Base-by-base conservation (phyloP, 1,140 invertebrate species). In the Lepidotrigona ventralis region DNA sequence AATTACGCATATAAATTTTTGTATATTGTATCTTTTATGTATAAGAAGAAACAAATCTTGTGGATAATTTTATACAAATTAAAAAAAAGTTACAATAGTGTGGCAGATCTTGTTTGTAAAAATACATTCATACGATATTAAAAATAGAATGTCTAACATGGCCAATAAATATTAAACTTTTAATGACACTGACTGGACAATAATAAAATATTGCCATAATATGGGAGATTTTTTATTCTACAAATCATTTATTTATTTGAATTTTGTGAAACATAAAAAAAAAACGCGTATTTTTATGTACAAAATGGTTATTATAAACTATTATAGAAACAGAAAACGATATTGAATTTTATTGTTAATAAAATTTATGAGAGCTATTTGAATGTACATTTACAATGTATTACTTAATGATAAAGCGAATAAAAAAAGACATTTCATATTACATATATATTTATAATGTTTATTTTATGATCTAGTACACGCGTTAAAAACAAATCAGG, bases 401-500 rank as follows among this genome's bases (percentile, higher is more conserved):
- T 39, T 69, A 69, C 21, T 39, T 39, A 69, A 69, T 69, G 21
- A 12, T 39, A 33, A 46, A 69, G 19, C 33, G 33, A 63, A 80
- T 73, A 73, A 17, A 66, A 66, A 66, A 33, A 19, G 64, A 23
- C 19, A 23, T 29, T 63, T 19, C 19, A n/a, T 33, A 14, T 60
- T 60, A 68, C 46, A 29, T 21, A 81, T 33, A 33, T 33, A 33
- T 33, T 33, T 33, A 33, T n/a, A 81, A 66, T 53, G 39, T 83
- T 78, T 83, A 83, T 83, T 83, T 60, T 33, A 14, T 5, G 33
- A 76, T 53, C 2, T 69, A 46, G 21, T 82, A 82, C 54, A 77
- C 58, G 51, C 29, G 21, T 69, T 69, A 60, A 39, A 71, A 58
- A 70, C 33, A 33, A 9, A 46, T 58, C 11, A 70, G 70, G 15